Base-by-base conservation (phyloP, 2,888 invertebrate species). In the Acrobasis suavella region DNA sequence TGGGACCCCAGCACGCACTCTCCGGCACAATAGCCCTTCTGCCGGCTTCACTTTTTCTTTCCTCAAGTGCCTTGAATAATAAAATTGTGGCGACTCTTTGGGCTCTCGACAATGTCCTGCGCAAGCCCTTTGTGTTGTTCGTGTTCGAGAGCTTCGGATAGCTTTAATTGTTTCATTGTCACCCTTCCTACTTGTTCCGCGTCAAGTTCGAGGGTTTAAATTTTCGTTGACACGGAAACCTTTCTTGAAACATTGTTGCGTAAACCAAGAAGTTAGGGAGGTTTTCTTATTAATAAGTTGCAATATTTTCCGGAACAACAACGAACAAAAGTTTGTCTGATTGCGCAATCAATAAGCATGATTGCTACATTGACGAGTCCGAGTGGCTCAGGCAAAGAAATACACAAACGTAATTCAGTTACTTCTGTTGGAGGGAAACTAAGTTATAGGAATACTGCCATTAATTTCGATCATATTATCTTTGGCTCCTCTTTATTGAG, bases 401-500 rank as follows among this genome's bases (percentile, higher is more conserved):
- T 51, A 49, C 22, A 22, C 61, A 49, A 63, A 64, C 69, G 64
- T 64, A 62, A 63, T 59, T 50, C 39, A 59, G 59, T 67, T 62
- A 59, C 72, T 72, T 74, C 67, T 66, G 65, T 69, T 67, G 67
- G 66, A 71, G 71, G 70, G 71, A 75, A 79, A 78, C 70, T 77
- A 72, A 78, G 71, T 80, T 82, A 75, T 76, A 70, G 71, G 69
- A 75, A 22, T 75, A 75, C 72, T 72, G 71, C 77, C 81, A 82
- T 85, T 87, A 82, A 84, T 85, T 84, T 80, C 73, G 75, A 82
- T 82, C 78, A 81, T 82, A 83, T 82, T 85, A 86, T 83, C 81
- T 76, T 72, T 72, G 69, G 72, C 72, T 77, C 74, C 72, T 80
- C 82, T 85, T 83, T 87, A 86, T 83, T 73, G 76, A 74, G 80